A percentile compares a stretch with the other conserved stretches of the same genome.
phyloP scores from a whole-genome alignment of 2,888 invertebrate species.

The Diadegma fenestrale region DNA sequence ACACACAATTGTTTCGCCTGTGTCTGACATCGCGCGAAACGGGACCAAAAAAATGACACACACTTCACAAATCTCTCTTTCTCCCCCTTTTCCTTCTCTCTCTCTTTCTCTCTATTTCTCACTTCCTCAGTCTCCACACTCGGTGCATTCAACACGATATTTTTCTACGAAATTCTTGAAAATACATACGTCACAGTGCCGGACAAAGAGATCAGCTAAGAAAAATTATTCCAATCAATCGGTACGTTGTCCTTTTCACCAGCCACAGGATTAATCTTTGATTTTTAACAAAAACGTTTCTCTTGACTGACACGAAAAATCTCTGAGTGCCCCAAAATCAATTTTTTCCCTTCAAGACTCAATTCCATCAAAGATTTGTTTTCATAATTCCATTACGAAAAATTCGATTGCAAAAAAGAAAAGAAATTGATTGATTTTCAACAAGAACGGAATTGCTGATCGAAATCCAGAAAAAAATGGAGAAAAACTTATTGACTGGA shows the following conservation, averaged over 20 bases:
- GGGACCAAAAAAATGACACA: constrained; percentile 80
- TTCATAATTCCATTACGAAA: neutral
- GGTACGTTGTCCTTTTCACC: constrained; percentile 50
- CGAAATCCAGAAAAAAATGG: neutral
- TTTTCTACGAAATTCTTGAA: constrained; percentile 84
- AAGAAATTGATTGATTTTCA: neutral
- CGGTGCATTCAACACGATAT: constrained; percentile 82
- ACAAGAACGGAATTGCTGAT: neutral
- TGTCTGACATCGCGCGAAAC: constrained; percentile 79
- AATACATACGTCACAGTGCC: constrained; percentile 84
- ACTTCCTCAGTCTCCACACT: constrained; percentile 72
- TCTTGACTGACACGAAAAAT: neutral
- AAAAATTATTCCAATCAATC: constrained; percentile 65
- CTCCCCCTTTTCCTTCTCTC: constrained; percentile 53
- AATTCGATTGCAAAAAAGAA: neutral
- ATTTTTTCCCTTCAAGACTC: neutral
- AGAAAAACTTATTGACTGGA: neutral
- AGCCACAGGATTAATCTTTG: constrained; percentile 3
- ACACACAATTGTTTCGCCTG: constrained; percentile 77
- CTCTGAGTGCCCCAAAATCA: neutral
- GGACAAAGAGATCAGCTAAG: constrained; percentile 76
- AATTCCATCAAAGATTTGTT: neutral
- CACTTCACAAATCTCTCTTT: constrained; percentile 76
- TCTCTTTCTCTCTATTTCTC: constrained; percentile 66
- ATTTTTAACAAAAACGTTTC: neutral